These are phyloP conservation scores for Scyliorhinus canicula DNA, from an alignment of 2,797 vertebrate genomes.

Conservation along the genomic window DNA sequence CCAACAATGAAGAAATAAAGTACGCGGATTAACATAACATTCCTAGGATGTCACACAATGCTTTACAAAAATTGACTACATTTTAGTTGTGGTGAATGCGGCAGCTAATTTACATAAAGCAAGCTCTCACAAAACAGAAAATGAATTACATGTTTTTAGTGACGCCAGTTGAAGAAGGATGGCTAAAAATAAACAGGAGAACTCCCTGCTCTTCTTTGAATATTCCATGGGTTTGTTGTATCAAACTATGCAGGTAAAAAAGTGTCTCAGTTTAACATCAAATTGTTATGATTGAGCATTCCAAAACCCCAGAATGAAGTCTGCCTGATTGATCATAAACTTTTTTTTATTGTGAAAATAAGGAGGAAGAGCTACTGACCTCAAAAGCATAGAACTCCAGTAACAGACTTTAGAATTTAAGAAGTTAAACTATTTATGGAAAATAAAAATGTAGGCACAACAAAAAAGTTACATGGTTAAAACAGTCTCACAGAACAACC, in stretches of 20 bases:
- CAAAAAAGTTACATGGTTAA: too few species aligned
- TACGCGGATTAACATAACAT: conserved; percentile 13
- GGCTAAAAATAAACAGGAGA: neutral
- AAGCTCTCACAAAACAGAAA: neutral
- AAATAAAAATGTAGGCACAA: too few species aligned
- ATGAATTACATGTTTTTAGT: neutral
- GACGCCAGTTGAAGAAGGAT: neutral
- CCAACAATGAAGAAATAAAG: neutral
- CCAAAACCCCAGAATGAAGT: too few species aligned
- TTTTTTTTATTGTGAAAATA: too few species aligned
- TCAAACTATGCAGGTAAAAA: neutral
- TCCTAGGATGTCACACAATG: neutral
- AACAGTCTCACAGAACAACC: too few species aligned
- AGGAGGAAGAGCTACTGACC: too few species aligned
- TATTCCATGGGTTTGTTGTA: neutral
- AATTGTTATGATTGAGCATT: too few species aligned
- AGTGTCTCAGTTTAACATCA: neutral
- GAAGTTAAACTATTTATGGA: too few species aligned
- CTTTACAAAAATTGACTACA: neutral
- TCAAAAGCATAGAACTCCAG: too few species aligned
- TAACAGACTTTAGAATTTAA: too few species aligned
- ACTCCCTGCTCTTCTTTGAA: neutral
- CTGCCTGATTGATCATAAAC: too few species aligned
- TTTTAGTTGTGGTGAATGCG: neutral
- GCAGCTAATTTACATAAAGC: neutral